These are phyloP conservation scores for Muscidifurax raptorellus DNA, from an alignment of 1,140 invertebrate genomes.

Conservation along the genomic window DNA sequence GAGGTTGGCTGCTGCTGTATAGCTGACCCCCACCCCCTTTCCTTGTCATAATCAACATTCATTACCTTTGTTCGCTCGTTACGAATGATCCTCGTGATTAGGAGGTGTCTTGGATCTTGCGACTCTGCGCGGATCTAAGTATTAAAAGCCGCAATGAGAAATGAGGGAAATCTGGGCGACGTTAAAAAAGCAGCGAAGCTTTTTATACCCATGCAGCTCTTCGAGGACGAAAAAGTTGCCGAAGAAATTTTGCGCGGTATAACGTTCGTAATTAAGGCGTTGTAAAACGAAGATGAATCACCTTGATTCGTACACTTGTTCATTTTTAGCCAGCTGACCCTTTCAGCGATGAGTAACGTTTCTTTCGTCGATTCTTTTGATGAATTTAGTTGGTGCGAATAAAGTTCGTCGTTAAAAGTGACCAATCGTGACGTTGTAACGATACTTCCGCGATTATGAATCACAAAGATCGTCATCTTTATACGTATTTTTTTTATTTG, in stretches of 20 bases:
- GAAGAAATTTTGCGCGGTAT: not conserved
- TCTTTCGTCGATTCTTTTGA: not conserved
- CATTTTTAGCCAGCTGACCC: no score
- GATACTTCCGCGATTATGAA: no score
- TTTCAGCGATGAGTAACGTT: not conserved
- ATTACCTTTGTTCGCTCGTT: constrained; percentile 31
- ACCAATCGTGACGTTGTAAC: no score
- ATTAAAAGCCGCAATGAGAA: no score
- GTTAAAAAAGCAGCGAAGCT: no score
- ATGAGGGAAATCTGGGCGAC: no score
- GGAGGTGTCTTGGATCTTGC: not conserved
- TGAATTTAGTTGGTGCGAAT: not conserved
- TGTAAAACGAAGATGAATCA: not conserved
- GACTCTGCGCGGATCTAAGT: no score
- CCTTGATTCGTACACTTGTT: no score
- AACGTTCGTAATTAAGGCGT: constrained; percentile 9
- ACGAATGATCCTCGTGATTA: constrained; percentile 2
- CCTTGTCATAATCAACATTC: constrained; percentile 31
- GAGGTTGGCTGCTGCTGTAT: not conserved
- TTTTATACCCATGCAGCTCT: no score
- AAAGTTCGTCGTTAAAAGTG: not conserved
- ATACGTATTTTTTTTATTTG: not conserved
- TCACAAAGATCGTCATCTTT: no score
- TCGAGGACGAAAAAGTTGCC: no score
- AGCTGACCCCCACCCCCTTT: no score